Evolutionary conservation across 2,113 vertebrate genomes (phyloP).

Genomic region (Leiothrix lutea): DNA sequence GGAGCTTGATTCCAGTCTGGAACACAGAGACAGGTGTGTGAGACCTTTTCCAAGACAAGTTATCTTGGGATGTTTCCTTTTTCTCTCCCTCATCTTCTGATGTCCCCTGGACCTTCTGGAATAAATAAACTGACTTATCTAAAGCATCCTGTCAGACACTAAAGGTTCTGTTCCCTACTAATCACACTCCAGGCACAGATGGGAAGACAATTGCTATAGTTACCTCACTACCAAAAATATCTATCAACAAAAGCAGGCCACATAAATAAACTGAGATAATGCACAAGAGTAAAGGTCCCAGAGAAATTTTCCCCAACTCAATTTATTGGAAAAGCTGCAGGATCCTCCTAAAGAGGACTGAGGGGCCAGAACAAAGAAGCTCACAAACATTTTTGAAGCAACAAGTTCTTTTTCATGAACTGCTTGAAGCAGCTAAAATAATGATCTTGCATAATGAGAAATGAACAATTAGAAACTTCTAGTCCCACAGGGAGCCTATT

Average conservation of each 20-base stretch:
- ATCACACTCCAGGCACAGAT: neutral
- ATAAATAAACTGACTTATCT: neutral
- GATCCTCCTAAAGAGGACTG: neutral
- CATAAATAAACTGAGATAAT: neutral
- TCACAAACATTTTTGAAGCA: neutral
- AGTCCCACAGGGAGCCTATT: neutral
- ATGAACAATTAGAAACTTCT: conserved; percentile 25
- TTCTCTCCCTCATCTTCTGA: neutral
- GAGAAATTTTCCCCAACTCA: neutral
- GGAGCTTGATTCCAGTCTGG: neutral
- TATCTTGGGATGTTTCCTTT: neutral
- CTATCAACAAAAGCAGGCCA: neutral
- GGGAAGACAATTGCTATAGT: neutral
- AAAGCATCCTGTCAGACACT: neutral
- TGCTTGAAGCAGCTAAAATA: conserved; percentile 36
- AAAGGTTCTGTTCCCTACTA: neutral
- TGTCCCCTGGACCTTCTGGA: neutral
- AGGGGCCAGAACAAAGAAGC: conserved; percentile 15
- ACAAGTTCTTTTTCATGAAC: conserved; percentile 32
- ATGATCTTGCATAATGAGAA: conserved; percentile 41
- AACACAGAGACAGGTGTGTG: neutral
- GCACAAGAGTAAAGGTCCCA: neutral
- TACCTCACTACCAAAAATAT: neutral
- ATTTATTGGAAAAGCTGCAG: neutral
- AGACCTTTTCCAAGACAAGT: neutral